Conservation (phyloP, 1,140 invertebrate genomes). For the Caenorhabditis remanei region DNA sequence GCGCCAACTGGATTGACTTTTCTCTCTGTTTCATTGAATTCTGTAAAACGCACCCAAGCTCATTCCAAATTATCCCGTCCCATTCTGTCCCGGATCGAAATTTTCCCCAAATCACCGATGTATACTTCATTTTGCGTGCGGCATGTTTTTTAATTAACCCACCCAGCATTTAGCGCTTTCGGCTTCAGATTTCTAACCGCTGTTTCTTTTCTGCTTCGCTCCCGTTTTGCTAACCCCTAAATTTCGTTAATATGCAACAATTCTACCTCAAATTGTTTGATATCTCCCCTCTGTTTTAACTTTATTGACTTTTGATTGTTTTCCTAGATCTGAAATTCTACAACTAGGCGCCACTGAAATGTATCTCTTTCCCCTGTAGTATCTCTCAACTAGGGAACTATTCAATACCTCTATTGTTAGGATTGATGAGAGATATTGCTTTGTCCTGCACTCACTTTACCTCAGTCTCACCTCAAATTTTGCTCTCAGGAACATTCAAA, state of each 20-base stretch:
- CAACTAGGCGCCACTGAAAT: constrained; percentile 44
- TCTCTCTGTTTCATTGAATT: background rate
- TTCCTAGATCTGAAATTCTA: constrained; percentile 43
- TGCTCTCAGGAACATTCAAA: constrained; percentile 54
- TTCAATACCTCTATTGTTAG: background rate
- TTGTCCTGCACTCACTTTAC: constrained; percentile 42
- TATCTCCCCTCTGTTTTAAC: constrained; percentile 37
- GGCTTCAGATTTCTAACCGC: constrained; percentile 54
- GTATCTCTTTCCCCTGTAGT: constrained; percentile 5
- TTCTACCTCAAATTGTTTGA: constrained; percentile 47
- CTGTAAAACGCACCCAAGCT: background rate
- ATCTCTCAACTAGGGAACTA: constrained; percentile 32
- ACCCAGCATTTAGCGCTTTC: constrained; percentile 37
- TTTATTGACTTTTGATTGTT: constrained; percentile 36
- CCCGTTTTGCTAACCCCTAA: constrained; percentile 9
- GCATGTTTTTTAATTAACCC: background rate
- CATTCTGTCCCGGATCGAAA: constrained; percentile 9
- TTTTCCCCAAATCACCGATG: constrained; percentile 3
- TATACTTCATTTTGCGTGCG: constrained; percentile 29
- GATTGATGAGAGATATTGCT: constrained; percentile 55
- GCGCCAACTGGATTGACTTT: constrained; percentile 2
- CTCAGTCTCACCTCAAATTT: constrained; percentile 9
- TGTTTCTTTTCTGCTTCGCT: constrained; percentile 36
- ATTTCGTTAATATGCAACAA: constrained; percentile 55
- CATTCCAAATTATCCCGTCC: constrained; percentile 43